These are phyloP conservation scores for Gryllus bimaculatus DNA, from an alignment of 1,140 invertebrate species.

Conservation along the genomic window DNA sequence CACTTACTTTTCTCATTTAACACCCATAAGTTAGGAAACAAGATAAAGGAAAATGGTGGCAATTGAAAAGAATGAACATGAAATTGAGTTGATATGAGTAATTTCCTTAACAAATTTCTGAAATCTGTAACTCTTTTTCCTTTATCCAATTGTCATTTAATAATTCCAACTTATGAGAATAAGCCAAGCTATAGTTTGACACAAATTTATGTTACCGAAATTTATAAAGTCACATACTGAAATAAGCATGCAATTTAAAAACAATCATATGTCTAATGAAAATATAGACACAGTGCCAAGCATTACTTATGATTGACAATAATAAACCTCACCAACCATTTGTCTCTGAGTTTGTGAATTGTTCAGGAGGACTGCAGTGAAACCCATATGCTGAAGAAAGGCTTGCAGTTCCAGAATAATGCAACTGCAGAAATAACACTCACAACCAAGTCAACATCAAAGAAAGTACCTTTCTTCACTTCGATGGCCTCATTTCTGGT, in stretches of 20 bases:
- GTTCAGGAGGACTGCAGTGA: neutral
- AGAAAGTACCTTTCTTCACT: slow-evolving; percentile 25
- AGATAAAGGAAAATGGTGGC: neutral
- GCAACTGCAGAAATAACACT: slow-evolving; percentile 15
- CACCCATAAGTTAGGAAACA: neutral
- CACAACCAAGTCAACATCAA: slow-evolving; percentile 23
- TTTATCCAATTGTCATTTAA: neutral
- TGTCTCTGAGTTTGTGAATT: neutral
- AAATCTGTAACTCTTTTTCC: neutral
- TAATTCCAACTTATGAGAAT: too few species aligned
- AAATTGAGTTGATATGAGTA: neutral
- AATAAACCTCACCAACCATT: neutral
- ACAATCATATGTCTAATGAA: too few species aligned
- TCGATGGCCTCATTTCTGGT: slow-evolving; percentile 20
- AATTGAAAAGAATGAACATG: neutral
- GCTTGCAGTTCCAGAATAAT: slow-evolving; percentile 4
- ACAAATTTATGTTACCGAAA: too few species aligned
- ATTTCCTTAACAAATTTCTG: neutral
- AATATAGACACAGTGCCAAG: neutral
- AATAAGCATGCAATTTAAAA: too few species aligned
- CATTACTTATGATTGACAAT: neutral
- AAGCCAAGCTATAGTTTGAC: too few species aligned
- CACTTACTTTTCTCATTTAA: neutral
- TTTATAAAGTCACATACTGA: too few species aligned
- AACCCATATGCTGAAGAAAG: neutral